A percentile compares a stretch with the other conserved stretches of the same genome.
phyloP scores from a whole-genome alignment of 2,888 invertebrate genomes.

The Drosophila yooni region DNA sequence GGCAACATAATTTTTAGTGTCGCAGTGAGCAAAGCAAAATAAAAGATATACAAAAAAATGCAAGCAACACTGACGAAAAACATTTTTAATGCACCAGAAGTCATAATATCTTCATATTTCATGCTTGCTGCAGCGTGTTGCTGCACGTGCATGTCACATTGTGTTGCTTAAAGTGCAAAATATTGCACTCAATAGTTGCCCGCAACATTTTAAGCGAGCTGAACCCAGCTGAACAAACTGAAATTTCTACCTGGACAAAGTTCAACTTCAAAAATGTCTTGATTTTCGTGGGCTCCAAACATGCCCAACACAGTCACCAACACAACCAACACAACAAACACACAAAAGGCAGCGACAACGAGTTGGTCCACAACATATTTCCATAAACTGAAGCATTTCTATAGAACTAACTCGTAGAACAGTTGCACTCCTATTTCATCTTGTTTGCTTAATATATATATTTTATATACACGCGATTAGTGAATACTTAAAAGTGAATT shows the following conservation, averaged over 20 bases:
- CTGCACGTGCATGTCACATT: conserved; percentile 48
- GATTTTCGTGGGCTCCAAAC: conserved; percentile 55
- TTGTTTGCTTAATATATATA: neutral
- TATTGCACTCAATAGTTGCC: conserved; percentile 44
- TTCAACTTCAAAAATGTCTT: conserved; percentile 67
- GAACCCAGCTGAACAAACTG: conserved; percentile 46
- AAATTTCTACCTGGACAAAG: conserved; percentile 37
- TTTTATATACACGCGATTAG: neutral
- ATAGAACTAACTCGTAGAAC: conserved; percentile 6
- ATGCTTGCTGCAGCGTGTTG: conserved; percentile 43
- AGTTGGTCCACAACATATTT: conserved; percentile 59
- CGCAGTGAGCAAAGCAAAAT: conserved; percentile 17
- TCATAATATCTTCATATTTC: conserved; percentile 74
- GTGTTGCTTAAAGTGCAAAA: conserved; percentile 61
- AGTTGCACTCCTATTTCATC: neutral
- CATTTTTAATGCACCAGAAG: conserved; percentile 72
- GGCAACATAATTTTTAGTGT: conserved; percentile 53
- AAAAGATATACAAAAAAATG: conserved; percentile 9
- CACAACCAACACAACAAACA: conserved; percentile 9
- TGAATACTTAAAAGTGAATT: neutral
- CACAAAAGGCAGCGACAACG: conserved; percentile 47
- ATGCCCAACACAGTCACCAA: conserved; percentile 60
- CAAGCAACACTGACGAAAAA: conserved; percentile 39
- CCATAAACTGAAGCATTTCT: conserved; percentile 64
- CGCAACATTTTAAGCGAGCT: conserved; percentile 17